These are phyloP conservation scores for Hemithea aestivaria DNA, from an alignment of 2,888 invertebrate genomes.

Conservation along the genomic window DNA sequence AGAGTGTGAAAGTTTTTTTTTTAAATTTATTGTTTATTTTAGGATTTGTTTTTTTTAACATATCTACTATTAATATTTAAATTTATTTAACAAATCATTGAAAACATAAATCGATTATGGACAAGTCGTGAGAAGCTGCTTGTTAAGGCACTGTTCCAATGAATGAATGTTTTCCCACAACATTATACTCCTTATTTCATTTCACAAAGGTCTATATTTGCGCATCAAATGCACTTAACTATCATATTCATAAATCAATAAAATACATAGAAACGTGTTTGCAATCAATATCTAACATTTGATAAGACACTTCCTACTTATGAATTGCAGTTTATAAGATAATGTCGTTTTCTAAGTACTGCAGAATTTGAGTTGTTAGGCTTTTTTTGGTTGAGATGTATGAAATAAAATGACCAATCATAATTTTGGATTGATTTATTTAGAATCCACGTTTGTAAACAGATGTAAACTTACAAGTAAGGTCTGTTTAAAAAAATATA, in stretches of 20 bases:
- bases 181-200: too few relatives aligned
- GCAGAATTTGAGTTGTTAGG: conserved; percentile 3
- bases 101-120: too few relatives aligned
- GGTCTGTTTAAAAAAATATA: conserved; percentile 72
- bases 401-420: conserved; percentile 23
- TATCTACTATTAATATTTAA: too few relatives aligned
- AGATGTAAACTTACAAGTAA: conserved; percentile 74
- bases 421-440: conserved; percentile 71
- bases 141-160: conserved; percentile 14
- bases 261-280: background rate
- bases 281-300: conserved; percentile 26
- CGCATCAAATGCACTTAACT: too few relatives aligned
- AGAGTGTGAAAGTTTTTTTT: too few relatives aligned
- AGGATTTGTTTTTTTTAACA: too few relatives aligned
- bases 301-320: conserved; percentile 26
- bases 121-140: conserved; percentile 25
- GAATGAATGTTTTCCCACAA: too few relatives aligned
- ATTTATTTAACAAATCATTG: too few relatives aligned
- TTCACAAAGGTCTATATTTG: too few relatives aligned
- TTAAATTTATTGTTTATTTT: too few relatives aligned
- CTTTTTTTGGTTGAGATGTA: too few relatives aligned
- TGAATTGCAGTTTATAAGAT: conserved; percentile 14
- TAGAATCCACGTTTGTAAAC: conserved; percentile 75
- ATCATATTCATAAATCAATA: too few relatives aligned
- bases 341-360: background rate